Evolutionary conservation across 2,113 vertebrate genomes (phyloP), one percentile per base, ranked within the genome.

Genomic region (Lepus timidus): DNA sequence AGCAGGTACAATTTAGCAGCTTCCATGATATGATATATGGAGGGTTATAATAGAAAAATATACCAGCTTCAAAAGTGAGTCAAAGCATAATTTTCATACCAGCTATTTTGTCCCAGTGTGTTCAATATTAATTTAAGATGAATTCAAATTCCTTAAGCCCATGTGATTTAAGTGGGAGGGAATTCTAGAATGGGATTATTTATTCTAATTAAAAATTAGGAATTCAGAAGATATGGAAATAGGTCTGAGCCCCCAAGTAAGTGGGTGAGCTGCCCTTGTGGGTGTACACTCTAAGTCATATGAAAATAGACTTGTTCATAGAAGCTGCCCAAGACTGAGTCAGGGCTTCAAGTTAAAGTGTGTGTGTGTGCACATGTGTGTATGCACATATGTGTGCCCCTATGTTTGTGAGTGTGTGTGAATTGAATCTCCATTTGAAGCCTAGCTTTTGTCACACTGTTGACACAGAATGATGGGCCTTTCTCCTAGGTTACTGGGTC

Each of bases 131-230:
- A 73, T 36, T 94, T 76, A 84, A 73, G 11, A 22, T 82, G 13
- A 1, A 88, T 52, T 80, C 81, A 2, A 1, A 19, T 85, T 76
- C 29, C 23, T 89, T 75, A 44, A 1, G 82, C 78, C 12, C 33
- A 52, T 93, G 25, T 11, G 2, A 14, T 75, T 82, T 76, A 49
- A 83, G 52, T 88, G 6, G 10, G 80, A 49, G 51, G 20, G 9
- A 75, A 95, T 86, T 89, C 36, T 76, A 10, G 27, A 91, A 55
- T 44, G 90, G 0, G 14, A 79, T 25, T 88, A 3, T 23, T 90
- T 62, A 67, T 55, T 10, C 2, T 31, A 85, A 11, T 52, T 80
- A 4, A 91, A 73, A 29, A 67, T 5, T 74, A 36, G 68, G 55
- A 70, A 65, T 73, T 85, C 70, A 80, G 22, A 83, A 89, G 23